Conservation (phyloP, 2,113 vertebrate genomes). For the Phodopus roborovskii region DNA sequence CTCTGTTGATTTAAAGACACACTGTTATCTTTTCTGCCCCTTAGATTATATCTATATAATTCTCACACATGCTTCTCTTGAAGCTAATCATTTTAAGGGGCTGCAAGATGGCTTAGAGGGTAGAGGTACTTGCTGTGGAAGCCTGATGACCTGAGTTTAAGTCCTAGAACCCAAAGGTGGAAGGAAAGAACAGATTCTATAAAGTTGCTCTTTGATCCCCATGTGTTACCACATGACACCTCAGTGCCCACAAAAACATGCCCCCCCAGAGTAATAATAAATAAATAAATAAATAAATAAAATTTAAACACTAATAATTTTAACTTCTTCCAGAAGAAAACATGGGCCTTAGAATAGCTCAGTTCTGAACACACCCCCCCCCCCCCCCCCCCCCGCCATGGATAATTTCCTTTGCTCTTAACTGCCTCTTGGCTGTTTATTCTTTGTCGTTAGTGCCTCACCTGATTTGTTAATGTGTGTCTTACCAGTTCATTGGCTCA, state of each 20-base stretch:
- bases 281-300: neutral
- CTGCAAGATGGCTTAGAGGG: neutral
- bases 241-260: neutral
- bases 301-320: neutral
- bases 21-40: neutral
- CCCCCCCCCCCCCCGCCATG: neutral
- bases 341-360: neutral
- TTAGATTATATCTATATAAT: neutral
- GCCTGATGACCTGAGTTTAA: neutral
- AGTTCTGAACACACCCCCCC: neutral
- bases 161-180: neutral
- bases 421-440: neutral
- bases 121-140: neutral
- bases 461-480: neutral
- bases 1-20: neutral
- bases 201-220: neutral
- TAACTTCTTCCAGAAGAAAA: neutral
- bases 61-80: neutral
- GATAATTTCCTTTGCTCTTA: neutral
- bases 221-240: neutral
- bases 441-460: neutral
- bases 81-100: neutral
- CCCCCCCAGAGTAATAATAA: neutral
- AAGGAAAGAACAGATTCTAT: neutral
- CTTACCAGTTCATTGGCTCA: neutral